phyloP scores from a whole-genome alignment of 2,888 invertebrate genomes.

The Odontothrips loti region DNA sequence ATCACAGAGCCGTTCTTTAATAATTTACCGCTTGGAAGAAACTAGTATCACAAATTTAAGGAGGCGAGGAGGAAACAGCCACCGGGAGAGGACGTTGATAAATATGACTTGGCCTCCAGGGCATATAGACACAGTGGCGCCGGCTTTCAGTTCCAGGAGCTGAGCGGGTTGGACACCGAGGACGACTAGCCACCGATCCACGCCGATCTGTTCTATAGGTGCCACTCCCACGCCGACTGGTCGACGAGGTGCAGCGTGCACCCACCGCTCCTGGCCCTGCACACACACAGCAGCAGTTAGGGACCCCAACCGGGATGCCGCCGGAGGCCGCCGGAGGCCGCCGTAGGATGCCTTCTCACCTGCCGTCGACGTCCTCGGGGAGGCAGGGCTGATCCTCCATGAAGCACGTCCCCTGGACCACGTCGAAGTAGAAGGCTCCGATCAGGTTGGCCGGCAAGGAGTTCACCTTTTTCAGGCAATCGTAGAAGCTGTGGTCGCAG shows the following conservation, averaged over 20 bases:
- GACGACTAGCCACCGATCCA: background rate
- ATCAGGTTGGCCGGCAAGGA: slow-evolving; percentile 66
- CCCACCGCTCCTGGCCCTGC: background rate
- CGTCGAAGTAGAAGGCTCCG: slow-evolving; percentile 71
- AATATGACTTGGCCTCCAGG: no score
- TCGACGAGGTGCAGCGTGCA: background rate
- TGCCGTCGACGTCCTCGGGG: background rate
- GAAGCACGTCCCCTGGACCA: slow-evolving; percentile 69
- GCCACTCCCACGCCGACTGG: background rate
- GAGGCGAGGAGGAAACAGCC: no score
- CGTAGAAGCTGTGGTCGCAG: slow-evolving; percentile 66
- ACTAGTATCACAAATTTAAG: no score
- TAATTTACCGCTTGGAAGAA: no score
- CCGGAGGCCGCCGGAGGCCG: background rate
- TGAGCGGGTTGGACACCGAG: background rate
- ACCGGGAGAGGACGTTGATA: no score
- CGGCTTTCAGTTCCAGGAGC: background rate
- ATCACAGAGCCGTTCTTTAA: no score
- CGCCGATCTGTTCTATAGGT: background rate
- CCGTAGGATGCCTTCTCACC: background rate
- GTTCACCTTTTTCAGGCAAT: slow-evolving; percentile 62
- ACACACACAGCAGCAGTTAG: background rate
- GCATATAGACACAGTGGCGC: background rate
- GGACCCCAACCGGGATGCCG: background rate
- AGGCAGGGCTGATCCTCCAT: slow-evolving; percentile 58